A percentile compares a stretch with the other conserved stretches of the same genome.
Conservation (phyloP, 2,113 vertebrate genomes). For the Camelus dromedarius region DNA sequence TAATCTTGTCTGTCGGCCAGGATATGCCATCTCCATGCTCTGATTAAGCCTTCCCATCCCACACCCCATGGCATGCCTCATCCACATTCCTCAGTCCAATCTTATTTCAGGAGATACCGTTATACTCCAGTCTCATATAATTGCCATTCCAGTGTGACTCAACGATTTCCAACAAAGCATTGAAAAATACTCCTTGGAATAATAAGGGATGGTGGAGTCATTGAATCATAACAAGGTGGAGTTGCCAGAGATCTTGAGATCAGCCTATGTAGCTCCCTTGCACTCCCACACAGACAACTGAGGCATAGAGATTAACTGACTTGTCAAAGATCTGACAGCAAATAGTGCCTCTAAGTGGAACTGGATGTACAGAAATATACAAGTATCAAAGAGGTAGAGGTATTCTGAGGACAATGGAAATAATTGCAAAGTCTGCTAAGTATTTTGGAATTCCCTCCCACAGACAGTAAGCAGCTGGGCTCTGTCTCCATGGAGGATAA, state of each 20-base stretch:
- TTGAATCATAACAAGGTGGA: neutral
- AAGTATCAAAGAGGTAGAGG: neutral
- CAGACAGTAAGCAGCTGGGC: constrained; percentile 30
- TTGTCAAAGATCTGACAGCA: neutral
- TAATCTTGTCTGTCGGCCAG: neutral
- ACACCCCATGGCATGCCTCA: neutral
- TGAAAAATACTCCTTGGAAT: constrained; percentile 17
- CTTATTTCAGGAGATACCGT: neutral
- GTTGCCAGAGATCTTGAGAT: neutral
- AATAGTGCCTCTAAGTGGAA: neutral
- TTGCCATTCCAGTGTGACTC: constrained; percentile 20
- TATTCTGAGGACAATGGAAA: constrained; percentile 37
- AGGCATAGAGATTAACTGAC: neutral
- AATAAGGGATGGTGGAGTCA: neutral
- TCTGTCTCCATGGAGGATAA: neutral
- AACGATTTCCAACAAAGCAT: neutral
- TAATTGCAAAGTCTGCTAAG: neutral
- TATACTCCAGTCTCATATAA: neutral
- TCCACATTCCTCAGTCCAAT: neutral
- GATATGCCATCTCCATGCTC: neutral
- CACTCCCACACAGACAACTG: neutral
- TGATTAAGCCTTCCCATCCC: neutral
- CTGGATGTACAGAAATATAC: neutral
- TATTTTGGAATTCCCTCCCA: constrained; percentile 10
- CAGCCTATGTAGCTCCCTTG: neutral